phyloP scores from a whole-genome alignment of 2,888 invertebrate genomes.

The Trissolcus japonicus region DNA sequence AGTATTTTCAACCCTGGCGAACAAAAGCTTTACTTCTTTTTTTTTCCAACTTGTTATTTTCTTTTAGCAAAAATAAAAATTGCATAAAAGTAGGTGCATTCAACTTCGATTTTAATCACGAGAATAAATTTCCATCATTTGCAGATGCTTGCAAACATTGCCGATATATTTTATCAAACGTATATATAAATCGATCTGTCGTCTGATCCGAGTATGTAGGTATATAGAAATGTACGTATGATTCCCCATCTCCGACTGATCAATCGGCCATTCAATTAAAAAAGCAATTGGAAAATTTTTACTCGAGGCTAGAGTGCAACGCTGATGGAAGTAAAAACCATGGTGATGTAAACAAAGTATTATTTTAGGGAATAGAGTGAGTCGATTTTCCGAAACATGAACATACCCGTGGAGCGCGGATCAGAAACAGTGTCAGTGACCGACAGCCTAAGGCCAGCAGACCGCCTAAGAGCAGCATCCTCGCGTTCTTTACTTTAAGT shows the following conservation, averaged over 20 bases:
- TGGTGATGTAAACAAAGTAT: no score
- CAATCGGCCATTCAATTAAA: conserved; percentile 18
- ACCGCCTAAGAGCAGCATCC: conserved; percentile 63
- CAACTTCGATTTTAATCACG: conserved; percentile 2
- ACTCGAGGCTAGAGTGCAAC: not conserved
- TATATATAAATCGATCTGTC: conserved; percentile 11
- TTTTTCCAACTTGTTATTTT: not conserved
- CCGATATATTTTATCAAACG: conserved; percentile 21
- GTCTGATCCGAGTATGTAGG: not conserved
- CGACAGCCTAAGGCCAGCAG: conserved; percentile 75
- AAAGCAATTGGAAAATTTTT: conserved; percentile 12
- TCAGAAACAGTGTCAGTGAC: conserved; percentile 75
- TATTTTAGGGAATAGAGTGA: not conserved
- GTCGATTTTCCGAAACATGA: conserved; percentile 27
- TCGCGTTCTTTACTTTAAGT: conserved; percentile 62
- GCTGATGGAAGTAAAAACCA: not conserved
- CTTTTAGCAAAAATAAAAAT: not conserved
- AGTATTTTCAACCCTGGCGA: no score
- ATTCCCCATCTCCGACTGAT: conserved; percentile 9
- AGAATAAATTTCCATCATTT: conserved; percentile 1
- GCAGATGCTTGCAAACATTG: conserved; percentile 1
- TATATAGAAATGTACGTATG: not conserved
- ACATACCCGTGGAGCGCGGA: conserved; percentile 43
- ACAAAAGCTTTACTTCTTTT: no score
- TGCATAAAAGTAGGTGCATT: not conserved